These are phyloP conservation scores for Bufo bufo DNA, from an alignment of 2,113 vertebrate species.

Conservation along the genomic window DNA sequence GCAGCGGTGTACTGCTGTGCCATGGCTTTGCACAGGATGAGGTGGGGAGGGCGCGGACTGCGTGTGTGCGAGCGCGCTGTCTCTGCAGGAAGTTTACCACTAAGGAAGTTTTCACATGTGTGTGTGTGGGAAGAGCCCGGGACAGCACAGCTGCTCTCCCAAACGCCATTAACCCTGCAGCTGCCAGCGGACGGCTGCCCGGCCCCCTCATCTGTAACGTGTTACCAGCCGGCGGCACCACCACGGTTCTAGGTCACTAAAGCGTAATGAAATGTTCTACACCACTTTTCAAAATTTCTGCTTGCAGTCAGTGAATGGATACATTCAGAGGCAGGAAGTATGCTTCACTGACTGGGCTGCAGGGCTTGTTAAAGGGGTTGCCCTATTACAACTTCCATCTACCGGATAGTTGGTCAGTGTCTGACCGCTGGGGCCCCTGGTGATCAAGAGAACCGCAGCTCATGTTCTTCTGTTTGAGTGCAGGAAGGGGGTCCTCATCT, in stretches of 20 bases:
- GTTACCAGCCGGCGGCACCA: neutral
- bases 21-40: conserved; percentile 21
- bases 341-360: too few relatives aligned
- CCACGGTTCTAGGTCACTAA: neutral
- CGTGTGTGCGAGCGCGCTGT: conserved; percentile 31
- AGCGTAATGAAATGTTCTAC: neutral
- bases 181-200: neutral
- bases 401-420: too few relatives aligned
- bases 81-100: conserved; percentile 55
- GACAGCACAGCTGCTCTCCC: conserved; percentile 35
- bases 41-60: neutral
- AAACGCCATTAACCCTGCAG: conserved; percentile 35
- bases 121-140: conserved; percentile 46
- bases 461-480: too few relatives aligned
- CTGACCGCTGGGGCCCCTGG: too few relatives aligned
- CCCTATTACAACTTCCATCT: too few relatives aligned
- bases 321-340: neutral
- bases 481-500: too few relatives aligned
- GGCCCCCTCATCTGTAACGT: neutral
- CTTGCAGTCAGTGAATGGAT: conserved; percentile 9
- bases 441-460: too few relatives aligned
- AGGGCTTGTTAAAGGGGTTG: neutral
- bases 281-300: neutral
- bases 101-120: conserved; percentile 55
- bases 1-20: neutral